A percentile compares a stretch with the other conserved stretches of the same genome.
Conservation (phyloP, 2,797 vertebrate species). For the Pseudocheirus occidentalis region DNA sequence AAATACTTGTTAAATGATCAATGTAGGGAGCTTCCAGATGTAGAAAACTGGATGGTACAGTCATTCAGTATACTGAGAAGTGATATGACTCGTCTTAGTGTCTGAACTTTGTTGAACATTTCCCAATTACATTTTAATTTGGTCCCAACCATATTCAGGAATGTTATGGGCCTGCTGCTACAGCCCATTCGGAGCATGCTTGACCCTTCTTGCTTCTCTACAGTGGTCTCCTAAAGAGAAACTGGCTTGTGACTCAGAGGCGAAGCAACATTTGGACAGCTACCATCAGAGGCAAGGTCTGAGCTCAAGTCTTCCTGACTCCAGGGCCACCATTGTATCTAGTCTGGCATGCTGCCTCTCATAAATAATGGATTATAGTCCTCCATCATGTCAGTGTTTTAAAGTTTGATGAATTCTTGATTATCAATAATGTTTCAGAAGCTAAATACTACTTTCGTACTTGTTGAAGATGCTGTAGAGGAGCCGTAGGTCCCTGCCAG, state of each 20-base stretch:
- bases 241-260: background rate
- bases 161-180: background rate
- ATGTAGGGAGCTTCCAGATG: too few relatives aligned
- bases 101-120: too few relatives aligned
- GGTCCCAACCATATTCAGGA: background rate
- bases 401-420: conserved; percentile 46
- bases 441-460: conserved; percentile 42
- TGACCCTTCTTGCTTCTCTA: background rate
- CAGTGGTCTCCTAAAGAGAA: background rate
- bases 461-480: background rate
- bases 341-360: background rate
- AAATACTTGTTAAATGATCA: too few relatives aligned
- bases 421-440: conserved; percentile 29
- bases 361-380: conserved; percentile 62
- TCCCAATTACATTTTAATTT: too few relatives aligned
- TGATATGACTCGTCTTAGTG: too few relatives aligned
- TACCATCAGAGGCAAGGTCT: background rate
- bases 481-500: background rate
- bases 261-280: background rate
- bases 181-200: background rate
- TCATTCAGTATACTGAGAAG: too few relatives aligned
- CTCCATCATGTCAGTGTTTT: conserved; percentile 28
- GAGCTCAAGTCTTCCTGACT: background rate
- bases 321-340: background rate
- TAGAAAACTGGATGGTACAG: too few relatives aligned